A percentile compares a stretch with the other conserved stretches of the same genome.
Evolutionary conservation across 2,888 invertebrate genomes (phyloP).

Genomic region (Spilosoma lubricipeda): DNA sequence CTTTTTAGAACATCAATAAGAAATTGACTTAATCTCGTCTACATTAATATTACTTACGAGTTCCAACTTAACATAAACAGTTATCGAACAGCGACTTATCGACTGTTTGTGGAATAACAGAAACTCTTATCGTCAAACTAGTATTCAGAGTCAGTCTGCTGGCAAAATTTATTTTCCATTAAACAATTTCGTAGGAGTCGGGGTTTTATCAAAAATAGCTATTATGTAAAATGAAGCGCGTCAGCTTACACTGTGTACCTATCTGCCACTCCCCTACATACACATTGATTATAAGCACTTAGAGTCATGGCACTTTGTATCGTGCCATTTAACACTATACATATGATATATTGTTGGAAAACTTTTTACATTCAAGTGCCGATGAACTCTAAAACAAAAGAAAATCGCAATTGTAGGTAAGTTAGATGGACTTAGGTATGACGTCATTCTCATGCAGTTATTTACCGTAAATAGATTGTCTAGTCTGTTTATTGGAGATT

Average conservation of each 20-base stretch:
- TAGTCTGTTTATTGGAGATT: not conserved
- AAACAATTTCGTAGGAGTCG: conserved; percentile 11
- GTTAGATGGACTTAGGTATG: not conserved
- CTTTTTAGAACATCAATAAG: too few species aligned
- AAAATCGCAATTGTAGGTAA: not conserved
- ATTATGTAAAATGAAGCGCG: conserved; percentile 33
- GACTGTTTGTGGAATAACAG: not conserved
- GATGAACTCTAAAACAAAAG: not conserved
- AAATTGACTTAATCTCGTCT: not conserved
- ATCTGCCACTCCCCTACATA: not conserved
- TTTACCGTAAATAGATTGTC: not conserved
- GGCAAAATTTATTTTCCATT: conserved; percentile 25
- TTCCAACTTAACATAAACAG: not conserved
- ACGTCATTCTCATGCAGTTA: not conserved
- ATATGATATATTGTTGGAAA: not conserved
- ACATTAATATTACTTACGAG: not conserved
- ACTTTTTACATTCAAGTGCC: not conserved
- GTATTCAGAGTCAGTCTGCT: conserved; percentile 5
- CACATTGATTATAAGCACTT: not conserved
- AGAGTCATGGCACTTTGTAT: not conserved
- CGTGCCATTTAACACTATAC: not conserved
- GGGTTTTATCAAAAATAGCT: conserved; percentile 24
- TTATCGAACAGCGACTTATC: not conserved
- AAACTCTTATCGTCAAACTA: not conserved
- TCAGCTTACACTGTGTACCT: conserved; percentile 33